phyloP scores from a whole-genome alignment of 2,888 invertebrate genomes.

The Habroteleia sp. region DNA sequence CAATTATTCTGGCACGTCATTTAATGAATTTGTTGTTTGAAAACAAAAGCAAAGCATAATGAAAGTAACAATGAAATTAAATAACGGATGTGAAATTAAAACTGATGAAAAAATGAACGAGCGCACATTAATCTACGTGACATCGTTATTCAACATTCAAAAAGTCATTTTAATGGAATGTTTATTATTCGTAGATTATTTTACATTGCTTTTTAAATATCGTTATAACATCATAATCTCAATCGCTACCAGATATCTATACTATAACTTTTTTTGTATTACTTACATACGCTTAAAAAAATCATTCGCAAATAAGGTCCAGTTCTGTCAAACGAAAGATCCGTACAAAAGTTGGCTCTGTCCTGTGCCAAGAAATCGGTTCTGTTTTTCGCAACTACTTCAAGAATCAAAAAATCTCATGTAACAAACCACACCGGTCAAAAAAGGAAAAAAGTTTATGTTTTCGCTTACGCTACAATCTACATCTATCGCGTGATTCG shows the following conservation, averaged over 20 bases:
- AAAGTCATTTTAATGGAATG: slow-evolving; percentile 49
- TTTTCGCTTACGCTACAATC: slow-evolving; percentile 16
- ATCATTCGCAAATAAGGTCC: slow-evolving; percentile 17
- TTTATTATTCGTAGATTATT: slow-evolving; percentile 48
- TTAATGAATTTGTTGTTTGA: background rate
- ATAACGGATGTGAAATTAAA: background rate
- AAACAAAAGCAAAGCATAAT: background rate
- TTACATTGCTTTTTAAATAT: slow-evolving; percentile 45
- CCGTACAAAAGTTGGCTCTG: slow-evolving; percentile 12
- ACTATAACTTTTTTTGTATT: slow-evolving; percentile 30
- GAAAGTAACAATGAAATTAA: background rate
- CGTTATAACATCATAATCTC: slow-evolving; percentile 46
- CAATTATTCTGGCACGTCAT: slow-evolving; percentile 29
- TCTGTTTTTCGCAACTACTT: no score
- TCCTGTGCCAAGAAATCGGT: slow-evolving; percentile 5
- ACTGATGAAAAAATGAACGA: slow-evolving; percentile 5
- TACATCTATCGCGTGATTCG: slow-evolving; percentile 6
- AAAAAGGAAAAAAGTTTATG: no score
- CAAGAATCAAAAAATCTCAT: no score
- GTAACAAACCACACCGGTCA: no score
- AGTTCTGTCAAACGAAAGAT: slow-evolving; percentile 9
- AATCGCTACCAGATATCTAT: slow-evolving; percentile 44
- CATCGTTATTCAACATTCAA: slow-evolving; percentile 28
- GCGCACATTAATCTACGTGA: slow-evolving; percentile 16
- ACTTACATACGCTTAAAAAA: slow-evolving; percentile 34